Base-by-base conservation (phyloP, 92 coral and sea anemone species). In the Siderastrea siderea region DNA sequence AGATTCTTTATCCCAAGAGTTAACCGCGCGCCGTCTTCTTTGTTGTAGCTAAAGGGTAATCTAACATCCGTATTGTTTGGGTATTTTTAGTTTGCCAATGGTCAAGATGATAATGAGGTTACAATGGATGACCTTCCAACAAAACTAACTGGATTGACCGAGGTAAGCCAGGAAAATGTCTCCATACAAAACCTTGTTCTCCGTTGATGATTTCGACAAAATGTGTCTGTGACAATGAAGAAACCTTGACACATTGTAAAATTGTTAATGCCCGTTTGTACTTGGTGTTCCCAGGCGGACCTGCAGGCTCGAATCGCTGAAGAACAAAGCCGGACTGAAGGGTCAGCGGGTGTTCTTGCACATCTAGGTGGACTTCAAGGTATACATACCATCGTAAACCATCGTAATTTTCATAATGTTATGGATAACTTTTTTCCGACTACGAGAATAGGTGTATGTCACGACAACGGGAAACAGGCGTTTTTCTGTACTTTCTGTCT, bases 221-320 rank as follows among this genome's bases (percentile, higher is more conserved):
- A 26, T 26, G 38, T 26, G 38, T 26, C 38, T 26, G 38, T 26
- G 38, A 26, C 38, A 26, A 26, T 26, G 38, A 26, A 26, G 38
- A 26, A 5, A 3, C 38, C 17, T 52, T 5, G 14, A 52, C n/a
- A 53, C 12, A 7, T 12, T n/a, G 64, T 55, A 68, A 26, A 26
- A 12, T 6, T 8, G 48, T 68, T 78, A 54, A 59, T 48, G 4
- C 55, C 13, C 44, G 14, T 15, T 10, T 38, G 69, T 1, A 38
- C 49, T 72, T 73, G 64, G 69, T 57, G 17, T 74, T 46, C 53
- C 38, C 54, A 97, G 99, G 99, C 99, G 26, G 99, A 97, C 83
- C 88, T 97, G 5, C 99, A 97, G 86, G 98, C 98, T 62, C 95
- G 98, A 85, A 97, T 97, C 58, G 98, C 98, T 48, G 98, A 94